These are phyloP conservation scores for Orientallactaga sibirica DNA, from an alignment of 2,797 vertebrate genomes.

Conservation along the genomic window DNA sequence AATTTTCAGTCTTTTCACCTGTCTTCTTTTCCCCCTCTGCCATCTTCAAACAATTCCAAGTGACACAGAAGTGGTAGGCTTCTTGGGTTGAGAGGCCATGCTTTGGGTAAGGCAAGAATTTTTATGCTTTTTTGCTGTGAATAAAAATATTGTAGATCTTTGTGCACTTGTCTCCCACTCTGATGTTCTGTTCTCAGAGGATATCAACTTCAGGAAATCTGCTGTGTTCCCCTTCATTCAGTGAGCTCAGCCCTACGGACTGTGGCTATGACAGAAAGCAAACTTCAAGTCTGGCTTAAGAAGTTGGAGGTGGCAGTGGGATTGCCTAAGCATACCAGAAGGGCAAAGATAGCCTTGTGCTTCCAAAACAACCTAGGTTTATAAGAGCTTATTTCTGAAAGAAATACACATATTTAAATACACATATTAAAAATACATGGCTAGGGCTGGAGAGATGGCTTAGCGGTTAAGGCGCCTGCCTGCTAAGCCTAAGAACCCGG, in stretches of 20 bases:
- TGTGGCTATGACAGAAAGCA: slow-evolving; percentile 29
- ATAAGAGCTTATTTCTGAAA: slow-evolving; percentile 53
- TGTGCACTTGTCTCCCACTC: not conserved
- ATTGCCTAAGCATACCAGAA: slow-evolving; percentile 37
- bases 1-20: not conserved
- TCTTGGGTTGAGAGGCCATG: slow-evolving; percentile 11
- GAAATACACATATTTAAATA: not conserved
- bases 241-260: slow-evolving; percentile 5
- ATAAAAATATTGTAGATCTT: not conserved
- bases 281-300: slow-evolving; percentile 65
- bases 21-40: not conserved
- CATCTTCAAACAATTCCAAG: slow-evolving; percentile 3
- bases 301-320: slow-evolving; percentile 16
- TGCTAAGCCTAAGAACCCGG: too few species aligned
- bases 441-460: not conserved
- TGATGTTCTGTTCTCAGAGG: slow-evolving; percentile 55
- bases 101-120: slow-evolving; percentile 19
- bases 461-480: too few species aligned
- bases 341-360: slow-evolving; percentile 34
- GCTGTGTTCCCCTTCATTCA: slow-evolving; percentile 37
- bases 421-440: not conserved
- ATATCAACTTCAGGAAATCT: slow-evolving; percentile 43
- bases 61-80: not conserved
- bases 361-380: not conserved
- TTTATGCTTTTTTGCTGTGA: slow-evolving; percentile 32